Base-by-base conservation (phyloP, 2,113 vertebrate genomes). In the Elaphurus davidianus region DNA sequence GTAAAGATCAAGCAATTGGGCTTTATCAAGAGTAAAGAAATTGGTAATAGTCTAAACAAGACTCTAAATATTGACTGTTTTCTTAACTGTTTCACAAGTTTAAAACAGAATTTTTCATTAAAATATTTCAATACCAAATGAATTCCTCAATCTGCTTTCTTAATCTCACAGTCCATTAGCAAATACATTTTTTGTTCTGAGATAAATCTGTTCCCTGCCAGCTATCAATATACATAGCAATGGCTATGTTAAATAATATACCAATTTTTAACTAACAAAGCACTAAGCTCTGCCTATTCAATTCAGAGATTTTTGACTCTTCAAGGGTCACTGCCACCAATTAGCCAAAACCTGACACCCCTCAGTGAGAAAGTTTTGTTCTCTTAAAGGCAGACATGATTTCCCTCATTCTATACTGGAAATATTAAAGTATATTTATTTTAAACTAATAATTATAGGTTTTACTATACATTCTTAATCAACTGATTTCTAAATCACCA, bases 21-120 rank as follows among this genome's bases (percentile, higher is more conserved):
- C 21, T 96, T 90, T 87, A 76, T n/a, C 57, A 87, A 85, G 28
- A 83, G 28, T 57, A 4, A 52, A 96, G 21, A 94, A 87, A 84
- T 92, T 43, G 74, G 25, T 36, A 97, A 71, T 40, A 87, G 17
- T 78, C 36, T 94, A 89, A 93, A 94, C 4, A 96, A 45, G 88
- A 94, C 2, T 33, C 21, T 90, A 91, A 52, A 45, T 45, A 91
- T 54, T 74, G 30, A 71, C 54, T 81, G 96, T 91, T 52, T 84
- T 85, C 57, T 83, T 64, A 87, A 64, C 30, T 76, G 16, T 79
- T 91, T 55, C 83, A 79, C 57, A 71, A 76, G 71, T 67, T 92
- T 84, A 81, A 94, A 85, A 52, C 55, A 93, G 40, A 16, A 95
- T n/a, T 93, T 97, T 91, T 92, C 28, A 84, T 54, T 52, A 55